phyloP scores from a whole-genome alignment of 2,888 invertebrate species.

The Andrena fulva region DNA sequence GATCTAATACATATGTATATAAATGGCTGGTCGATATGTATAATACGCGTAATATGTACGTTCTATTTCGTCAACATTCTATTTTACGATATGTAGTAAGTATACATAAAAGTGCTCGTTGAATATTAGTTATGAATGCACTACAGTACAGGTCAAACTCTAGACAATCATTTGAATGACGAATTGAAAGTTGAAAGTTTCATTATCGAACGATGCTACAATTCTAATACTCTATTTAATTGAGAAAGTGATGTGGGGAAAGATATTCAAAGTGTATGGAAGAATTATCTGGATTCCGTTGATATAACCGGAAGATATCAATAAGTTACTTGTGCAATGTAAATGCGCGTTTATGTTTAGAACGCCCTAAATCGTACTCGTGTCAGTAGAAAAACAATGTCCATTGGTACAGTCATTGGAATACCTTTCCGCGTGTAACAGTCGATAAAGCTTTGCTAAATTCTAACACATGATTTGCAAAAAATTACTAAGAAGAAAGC shows the following conservation, averaged over 20 bases:
- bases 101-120: constrained; percentile 39
- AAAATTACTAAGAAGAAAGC: constrained; percentile 45
- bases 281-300: constrained; percentile 40
- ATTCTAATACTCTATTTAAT: constrained; percentile 28
- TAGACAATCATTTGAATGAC: constrained; percentile 41
- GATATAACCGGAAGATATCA: constrained; percentile 30
- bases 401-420: constrained; percentile 27
- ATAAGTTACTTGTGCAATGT: constrained; percentile 21
- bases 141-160: constrained; percentile 48
- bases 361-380: constrained; percentile 24
- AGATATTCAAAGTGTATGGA: constrained; percentile 29
- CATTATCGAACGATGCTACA: constrained; percentile 29
- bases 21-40: constrained; percentile 48
- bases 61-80: constrained; percentile 42
- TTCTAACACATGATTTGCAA: constrained; percentile 44
- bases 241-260: constrained; percentile 26
- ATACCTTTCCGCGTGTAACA: constrained; percentile 26
- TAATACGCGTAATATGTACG: constrained; percentile 8
- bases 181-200: constrained; percentile 25
- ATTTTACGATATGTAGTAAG: constrained; percentile 47
- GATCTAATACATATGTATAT: constrained; percentile 37
- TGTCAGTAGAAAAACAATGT: constrained; percentile 35
- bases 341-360: constrained; percentile 44
- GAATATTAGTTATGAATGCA: constrained; percentile 33
- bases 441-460: constrained; percentile 53